These are phyloP conservation scores for Arremon brunneinucha DNA, from an alignment of 2,797 vertebrate species.

Conservation along the genomic window DNA sequence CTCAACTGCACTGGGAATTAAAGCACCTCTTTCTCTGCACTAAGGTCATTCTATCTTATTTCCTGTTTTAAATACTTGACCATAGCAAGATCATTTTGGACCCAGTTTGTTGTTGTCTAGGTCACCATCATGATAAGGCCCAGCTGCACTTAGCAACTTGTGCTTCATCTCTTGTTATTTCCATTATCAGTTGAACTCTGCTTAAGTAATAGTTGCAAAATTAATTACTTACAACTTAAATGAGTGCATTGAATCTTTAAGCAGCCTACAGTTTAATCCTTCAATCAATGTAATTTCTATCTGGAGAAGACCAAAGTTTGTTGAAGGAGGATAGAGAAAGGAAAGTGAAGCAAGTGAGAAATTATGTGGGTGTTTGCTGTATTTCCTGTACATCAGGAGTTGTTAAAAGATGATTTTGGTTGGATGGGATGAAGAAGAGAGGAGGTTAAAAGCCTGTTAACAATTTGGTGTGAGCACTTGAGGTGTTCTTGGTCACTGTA, in stretches of 20 bases:
- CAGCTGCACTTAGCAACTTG: neutral
- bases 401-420: neutral
- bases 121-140: neutral
- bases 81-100: neutral
- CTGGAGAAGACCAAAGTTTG: neutral
- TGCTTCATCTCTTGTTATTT: neutral
- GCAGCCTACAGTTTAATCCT: neutral
- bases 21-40: neutral
- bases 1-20: neutral
- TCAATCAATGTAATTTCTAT: neutral
- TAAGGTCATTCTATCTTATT: neutral
- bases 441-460: neutral
- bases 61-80: neutral
- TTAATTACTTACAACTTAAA: neutral
- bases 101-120: neutral
- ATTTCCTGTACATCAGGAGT: neutral
- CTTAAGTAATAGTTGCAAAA: neutral
- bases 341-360: neutral
- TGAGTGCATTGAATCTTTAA: neutral
- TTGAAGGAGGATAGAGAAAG: neutral
- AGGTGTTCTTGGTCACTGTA: neutral
- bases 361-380: neutral
- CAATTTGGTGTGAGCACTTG: neutral
- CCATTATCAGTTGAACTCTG: neutral
- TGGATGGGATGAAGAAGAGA: neutral